Base-by-base conservation (phyloP, 2,113 vertebrate species). In the Platichthys stellatus region DNA sequence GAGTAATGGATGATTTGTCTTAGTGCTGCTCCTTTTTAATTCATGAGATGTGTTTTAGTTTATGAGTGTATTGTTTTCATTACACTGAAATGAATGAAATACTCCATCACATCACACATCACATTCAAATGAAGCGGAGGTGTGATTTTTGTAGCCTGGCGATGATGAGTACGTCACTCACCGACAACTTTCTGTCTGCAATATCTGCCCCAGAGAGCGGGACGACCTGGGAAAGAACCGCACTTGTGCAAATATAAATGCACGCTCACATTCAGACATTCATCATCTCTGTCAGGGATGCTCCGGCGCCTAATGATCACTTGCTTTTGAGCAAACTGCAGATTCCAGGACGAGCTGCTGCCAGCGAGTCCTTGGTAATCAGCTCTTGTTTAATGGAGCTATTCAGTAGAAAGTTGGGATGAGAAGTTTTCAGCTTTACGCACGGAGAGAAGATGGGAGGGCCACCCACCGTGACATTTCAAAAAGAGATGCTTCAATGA, bases 251-350 rank as follows among this genome's bases (percentile, higher is more conserved):
- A 63, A 71, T 38, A 58, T 60, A 78, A 64, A 56, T 35, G 43
- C 74, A 57, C 49, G 58, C 5, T 2, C 40, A 31, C 28, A n/a
- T 31, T n/a, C 59, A 76, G 26, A 65, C 73, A 65, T 82, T 72
- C 76, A 78, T 79, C 65, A 71, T 72, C 24, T 71, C 69, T 81
- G 74, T 82, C 72, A 73, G 45, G 73, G 73, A n/a, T 74, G 54
- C 26, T 78, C 58, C 65, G 28, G 59, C 31, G 61, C 66, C 43
- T 53, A 68, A 67, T 43, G 57, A 68, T 53, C 53, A 45, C 73
- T 65, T 69, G 76, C 72, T 75, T 66, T 20, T 38, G 53, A 76
- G 54, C 66, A 59, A 69, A 69, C 78, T 84, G 62, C 65, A 57
- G 59, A 6, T 63, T 43, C 60, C 38, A 35, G 49, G 51, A 61